Evolutionary conservation across 2,888 invertebrate genomes (phyloP).

Genomic region (Eristalinus aeneus): DNA sequence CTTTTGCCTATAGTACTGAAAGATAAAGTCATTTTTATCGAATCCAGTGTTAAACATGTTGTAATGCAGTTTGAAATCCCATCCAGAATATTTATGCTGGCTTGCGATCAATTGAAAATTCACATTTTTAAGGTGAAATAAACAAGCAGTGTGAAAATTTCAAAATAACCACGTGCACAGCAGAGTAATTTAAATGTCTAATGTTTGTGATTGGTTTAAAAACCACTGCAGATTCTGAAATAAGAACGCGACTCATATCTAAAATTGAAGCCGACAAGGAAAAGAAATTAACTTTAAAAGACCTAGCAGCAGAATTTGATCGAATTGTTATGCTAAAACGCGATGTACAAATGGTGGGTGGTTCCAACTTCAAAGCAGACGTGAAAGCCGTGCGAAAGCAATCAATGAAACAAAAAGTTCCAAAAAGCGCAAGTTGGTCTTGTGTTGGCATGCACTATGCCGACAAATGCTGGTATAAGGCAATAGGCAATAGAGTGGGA

Average conservation of each 20-base stretch:
- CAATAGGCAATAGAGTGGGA: conserved; percentile 8
- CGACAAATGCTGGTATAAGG: conserved; percentile 12
- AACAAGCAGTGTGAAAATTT: conserved; percentile 22
- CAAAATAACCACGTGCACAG: conserved; percentile 7
- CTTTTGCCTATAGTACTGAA: no score
- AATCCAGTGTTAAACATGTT: no score
- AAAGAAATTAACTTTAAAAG: conserved; percentile 13
- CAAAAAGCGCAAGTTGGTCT: conserved; percentile 18
- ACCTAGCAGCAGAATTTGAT: conserved; percentile 28
- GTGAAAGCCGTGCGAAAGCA: conserved; percentile 8
- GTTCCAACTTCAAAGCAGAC: neutral
- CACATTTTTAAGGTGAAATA: conserved; percentile 17
- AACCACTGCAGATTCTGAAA: conserved; percentile 17
- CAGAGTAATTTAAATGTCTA: conserved; percentile 9
- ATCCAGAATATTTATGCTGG: neutral
- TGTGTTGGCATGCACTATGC: conserved; percentile 21
- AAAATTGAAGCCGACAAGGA: conserved; percentile 33
- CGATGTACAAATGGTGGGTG: conserved; percentile 16
- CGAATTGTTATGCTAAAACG: conserved; percentile 7
- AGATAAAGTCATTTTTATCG: no score
- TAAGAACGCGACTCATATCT: conserved; percentile 15
- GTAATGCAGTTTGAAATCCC: conserved; percentile 2
- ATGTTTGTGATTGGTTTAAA: conserved; percentile 17
- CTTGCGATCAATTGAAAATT: conserved; percentile 3
- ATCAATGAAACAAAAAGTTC: conserved; percentile 2